phyloP scores from a whole-genome alignment of 2,797 vertebrate species.

The Tenualosa thibaudeaui region DNA sequence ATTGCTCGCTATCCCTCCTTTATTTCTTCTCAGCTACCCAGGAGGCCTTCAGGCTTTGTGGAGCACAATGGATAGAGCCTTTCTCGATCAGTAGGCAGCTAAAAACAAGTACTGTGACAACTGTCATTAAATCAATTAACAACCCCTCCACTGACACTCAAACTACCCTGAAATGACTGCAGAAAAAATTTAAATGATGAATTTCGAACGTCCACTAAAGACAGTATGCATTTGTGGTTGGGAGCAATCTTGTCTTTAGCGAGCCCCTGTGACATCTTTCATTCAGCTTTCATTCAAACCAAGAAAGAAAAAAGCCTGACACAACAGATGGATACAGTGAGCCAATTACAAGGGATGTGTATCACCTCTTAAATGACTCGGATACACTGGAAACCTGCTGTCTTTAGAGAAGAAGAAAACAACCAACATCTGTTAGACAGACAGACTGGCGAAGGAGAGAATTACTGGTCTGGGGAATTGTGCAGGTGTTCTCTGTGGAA shows the following conservation, averaged over 20 bases:
- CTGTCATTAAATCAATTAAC: background rate
- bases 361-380: background rate
- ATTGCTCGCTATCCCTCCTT: background rate
- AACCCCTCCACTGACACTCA: background rate
- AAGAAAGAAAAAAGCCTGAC: background rate
- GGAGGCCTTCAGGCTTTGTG: background rate
- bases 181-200: too few species aligned
- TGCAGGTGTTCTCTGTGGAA: background rate
- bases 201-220: too few species aligned
- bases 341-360: background rate
- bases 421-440: background rate
- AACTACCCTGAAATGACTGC: too few species aligned
- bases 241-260: too few species aligned
- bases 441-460: too few species aligned
- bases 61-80: background rate
- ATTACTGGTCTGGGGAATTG: background rate
- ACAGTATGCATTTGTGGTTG: too few species aligned
- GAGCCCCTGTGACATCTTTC: too few species aligned
- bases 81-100: background rate
- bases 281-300: background rate
- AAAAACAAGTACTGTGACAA: background rate
- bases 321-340: background rate
- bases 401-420: background rate
- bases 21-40: background rate
- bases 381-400: background rate